These are phyloP conservation scores for Psix sp. DNA, from an alignment of 1,140 invertebrate species.

Conservation along the genomic window DNA sequence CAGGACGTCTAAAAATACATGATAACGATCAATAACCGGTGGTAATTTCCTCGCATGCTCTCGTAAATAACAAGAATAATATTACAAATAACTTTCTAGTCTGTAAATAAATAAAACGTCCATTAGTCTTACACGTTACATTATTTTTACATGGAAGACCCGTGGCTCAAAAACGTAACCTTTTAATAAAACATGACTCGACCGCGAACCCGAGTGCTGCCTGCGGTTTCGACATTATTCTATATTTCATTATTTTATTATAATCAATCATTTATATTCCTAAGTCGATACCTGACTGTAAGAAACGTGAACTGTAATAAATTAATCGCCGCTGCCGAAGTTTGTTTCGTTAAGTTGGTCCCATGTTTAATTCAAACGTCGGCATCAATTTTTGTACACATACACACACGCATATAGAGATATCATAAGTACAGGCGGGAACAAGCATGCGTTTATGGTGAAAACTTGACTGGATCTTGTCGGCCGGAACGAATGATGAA, in stretches of 20 bases:
- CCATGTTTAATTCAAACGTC: constrained; percentile 48
- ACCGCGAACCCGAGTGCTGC: constrained; percentile 25
- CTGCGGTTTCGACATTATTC: constrained; percentile 46
- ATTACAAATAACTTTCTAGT: constrained; percentile 55
- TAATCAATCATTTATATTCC: constrained; percentile 24
- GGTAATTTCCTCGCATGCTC: constrained; percentile 52
- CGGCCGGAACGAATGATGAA: constrained; percentile 38
- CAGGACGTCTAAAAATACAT: constrained; percentile 58
- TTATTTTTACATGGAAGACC: constrained; percentile 43
- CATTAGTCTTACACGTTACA: constrained; percentile 54
- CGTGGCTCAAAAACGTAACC: constrained; percentile 42
- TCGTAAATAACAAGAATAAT: constrained; percentile 56
- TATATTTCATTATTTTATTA: constrained; percentile 42
- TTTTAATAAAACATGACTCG: constrained; percentile 46
- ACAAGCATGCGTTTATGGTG: constrained; percentile 18
- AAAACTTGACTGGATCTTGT: constrained; percentile 18
- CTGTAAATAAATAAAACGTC: constrained; percentile 48
- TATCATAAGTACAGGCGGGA: constrained; percentile 20
- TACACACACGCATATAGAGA: too few species aligned
- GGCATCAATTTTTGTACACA: constrained; percentile 40
- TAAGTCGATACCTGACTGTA: constrained; percentile 22
- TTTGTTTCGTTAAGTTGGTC: constrained; percentile 45
- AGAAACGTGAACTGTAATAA: constrained; percentile 12
- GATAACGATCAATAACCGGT: constrained; percentile 57
- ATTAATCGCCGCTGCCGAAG: constrained; percentile 31